Conservation (phyloP, 2,888 invertebrate species). For the Chloromyia formosa region DNA sequence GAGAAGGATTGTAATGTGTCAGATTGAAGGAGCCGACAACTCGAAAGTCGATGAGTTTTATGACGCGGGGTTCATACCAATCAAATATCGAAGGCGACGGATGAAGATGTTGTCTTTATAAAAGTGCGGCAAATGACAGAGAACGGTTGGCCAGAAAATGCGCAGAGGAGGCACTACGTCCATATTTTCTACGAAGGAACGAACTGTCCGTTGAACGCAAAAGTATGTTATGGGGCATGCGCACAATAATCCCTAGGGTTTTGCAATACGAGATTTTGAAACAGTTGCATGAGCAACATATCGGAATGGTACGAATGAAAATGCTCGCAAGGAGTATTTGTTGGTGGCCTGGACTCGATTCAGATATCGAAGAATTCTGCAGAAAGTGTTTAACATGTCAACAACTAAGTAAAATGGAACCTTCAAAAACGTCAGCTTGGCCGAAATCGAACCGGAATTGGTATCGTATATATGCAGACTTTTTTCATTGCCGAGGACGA, state of each 20-base stretch:
- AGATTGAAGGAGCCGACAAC: too few relatives aligned
- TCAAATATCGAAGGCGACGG: too few relatives aligned
- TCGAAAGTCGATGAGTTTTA: too few relatives aligned
- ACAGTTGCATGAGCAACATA: neutral
- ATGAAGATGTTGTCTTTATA: too few relatives aligned
- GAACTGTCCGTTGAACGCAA: neutral
- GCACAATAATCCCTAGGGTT: neutral
- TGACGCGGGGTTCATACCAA: too few relatives aligned
- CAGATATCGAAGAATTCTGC: neutral
- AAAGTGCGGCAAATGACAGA: too few relatives aligned
- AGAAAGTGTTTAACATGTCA: neutral
- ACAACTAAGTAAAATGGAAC: slow-evolving; percentile 1
- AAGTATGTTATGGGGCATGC: neutral
- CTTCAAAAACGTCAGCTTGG: slow-evolving; percentile 7
- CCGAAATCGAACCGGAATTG: slow-evolving; percentile 8
- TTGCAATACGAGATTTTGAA: neutral
- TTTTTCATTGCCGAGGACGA: neutral
- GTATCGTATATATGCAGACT: neutral
- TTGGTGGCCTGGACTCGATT: neutral
- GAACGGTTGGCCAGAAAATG: neutral
- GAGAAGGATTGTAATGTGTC: too few relatives aligned
- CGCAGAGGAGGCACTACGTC: neutral
- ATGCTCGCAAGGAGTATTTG: neutral
- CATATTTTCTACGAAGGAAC: slow-evolving; percentile 6
- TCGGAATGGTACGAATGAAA: too few relatives aligned